Conservation (phyloP, 2,113 vertebrate genomes). For the Nibea coibor region DNA sequence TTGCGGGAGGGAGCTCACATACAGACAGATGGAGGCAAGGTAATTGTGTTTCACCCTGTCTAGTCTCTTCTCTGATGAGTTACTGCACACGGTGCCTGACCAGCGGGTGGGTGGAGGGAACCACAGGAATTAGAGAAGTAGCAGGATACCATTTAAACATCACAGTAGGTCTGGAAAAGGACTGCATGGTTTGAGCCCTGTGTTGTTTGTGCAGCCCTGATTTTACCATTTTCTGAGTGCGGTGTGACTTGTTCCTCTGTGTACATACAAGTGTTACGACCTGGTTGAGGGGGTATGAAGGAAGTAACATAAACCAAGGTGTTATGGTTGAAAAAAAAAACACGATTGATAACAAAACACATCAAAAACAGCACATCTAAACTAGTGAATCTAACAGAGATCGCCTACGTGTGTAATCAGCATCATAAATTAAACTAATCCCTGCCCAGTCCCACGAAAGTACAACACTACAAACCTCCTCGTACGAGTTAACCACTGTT, state of each 20-base stretch:
- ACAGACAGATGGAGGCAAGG: slow-evolving; percentile 63
- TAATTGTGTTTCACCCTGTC: slow-evolving; percentile 66
- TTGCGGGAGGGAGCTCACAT: slow-evolving; percentile 9
- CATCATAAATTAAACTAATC: too few species aligned
- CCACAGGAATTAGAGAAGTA: slow-evolving; percentile 56
- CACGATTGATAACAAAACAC: too few species aligned
- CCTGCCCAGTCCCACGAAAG: too few species aligned
- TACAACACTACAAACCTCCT: too few species aligned
- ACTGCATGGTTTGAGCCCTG: neutral
- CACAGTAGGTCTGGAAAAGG: slow-evolving; percentile 41
- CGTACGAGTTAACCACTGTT: too few species aligned
- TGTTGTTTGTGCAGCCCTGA: slow-evolving; percentile 13
- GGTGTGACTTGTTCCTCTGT: slow-evolving; percentile 1
- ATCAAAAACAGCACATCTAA: too few species aligned
- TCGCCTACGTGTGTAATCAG: too few species aligned
- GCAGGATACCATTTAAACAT: slow-evolving; percentile 57
- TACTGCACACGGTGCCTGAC: slow-evolving; percentile 34
- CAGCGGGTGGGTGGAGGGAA: slow-evolving; percentile 47
- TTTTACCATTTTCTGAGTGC: slow-evolving; percentile 11
- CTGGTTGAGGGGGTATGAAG: too few species aligned
- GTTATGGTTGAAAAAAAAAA: too few species aligned
- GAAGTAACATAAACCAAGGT: too few species aligned
- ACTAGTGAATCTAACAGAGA: too few species aligned
- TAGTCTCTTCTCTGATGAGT: slow-evolving; percentile 56
- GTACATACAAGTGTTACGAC: neutral